Conservation (phyloP, 2,888 invertebrate species). For the Drosophila rellima region DNA sequence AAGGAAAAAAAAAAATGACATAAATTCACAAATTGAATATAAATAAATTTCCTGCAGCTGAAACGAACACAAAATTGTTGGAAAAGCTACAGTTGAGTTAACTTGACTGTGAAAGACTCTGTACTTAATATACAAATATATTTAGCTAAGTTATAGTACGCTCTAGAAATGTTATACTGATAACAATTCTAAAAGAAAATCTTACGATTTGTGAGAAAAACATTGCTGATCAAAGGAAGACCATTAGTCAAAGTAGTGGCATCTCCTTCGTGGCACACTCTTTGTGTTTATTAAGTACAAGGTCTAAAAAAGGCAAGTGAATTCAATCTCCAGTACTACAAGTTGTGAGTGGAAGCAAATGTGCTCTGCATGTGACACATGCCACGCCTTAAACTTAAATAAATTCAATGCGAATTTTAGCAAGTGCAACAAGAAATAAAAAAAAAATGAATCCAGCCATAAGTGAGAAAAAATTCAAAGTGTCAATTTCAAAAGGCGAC, state of each 20-base stretch:
- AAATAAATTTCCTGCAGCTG: slow-evolving; percentile 78
- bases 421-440: slow-evolving; percentile 14
- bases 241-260: too few relatives aligned
- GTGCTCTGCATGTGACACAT: slow-evolving; percentile 53
- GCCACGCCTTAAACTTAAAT: slow-evolving; percentile 49
- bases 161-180: too few relatives aligned
- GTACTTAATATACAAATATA: too few relatives aligned
- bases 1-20: slow-evolving; percentile 43
- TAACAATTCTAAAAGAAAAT: too few relatives aligned
- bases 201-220: too few relatives aligned
- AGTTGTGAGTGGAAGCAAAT: not conserved
- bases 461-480: slow-evolving; percentile 33
- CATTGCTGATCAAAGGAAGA: too few relatives aligned
- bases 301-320: not conserved
- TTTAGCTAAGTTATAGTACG: too few relatives aligned
- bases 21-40: slow-evolving; percentile 78
- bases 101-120: not conserved
- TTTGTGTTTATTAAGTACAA: not conserved
- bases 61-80: slow-evolving; percentile 17
- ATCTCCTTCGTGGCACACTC: not conserved
- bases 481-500: slow-evolving; percentile 45
- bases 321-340: slow-evolving; percentile 4
- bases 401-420: slow-evolving; percentile 69
- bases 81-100: not conserved
- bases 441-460: slow-evolving; percentile 15